Conservation (phyloP, 92 coral and sea anemone genomes). For the Epizoanthus rinbou region DNA sequence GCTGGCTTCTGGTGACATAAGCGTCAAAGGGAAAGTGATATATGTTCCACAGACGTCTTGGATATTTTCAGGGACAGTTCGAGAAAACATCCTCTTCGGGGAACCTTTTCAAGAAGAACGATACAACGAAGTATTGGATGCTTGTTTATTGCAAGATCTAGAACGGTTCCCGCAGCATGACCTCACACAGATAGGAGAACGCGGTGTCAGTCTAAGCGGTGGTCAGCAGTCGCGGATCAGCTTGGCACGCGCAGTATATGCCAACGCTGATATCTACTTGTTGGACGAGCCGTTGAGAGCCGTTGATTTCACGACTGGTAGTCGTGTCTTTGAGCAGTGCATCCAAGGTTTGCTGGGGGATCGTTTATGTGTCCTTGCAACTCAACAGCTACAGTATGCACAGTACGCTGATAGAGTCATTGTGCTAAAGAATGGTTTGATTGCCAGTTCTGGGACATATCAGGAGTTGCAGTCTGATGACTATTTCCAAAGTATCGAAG, state of each 20-base stretch:
- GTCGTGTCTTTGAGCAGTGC: slow-evolving; percentile 15
- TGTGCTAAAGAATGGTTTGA: slow-evolving; percentile 12
- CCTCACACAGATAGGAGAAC: slow-evolving; percentile 23
- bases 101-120: slow-evolving; percentile 17
- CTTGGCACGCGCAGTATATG: slow-evolving; percentile 31
- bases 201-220: slow-evolving; percentile 32
- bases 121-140: slow-evolving; percentile 6
- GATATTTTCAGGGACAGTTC: slow-evolving; percentile 42
- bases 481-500: background rate
- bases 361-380: slow-evolving; percentile 17
- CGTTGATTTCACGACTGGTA: background rate
- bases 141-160: slow-evolving; percentile 19
- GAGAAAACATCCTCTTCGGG: slow-evolving; percentile 34
- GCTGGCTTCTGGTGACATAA: background rate
- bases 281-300: slow-evolving; percentile 33
- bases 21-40: background rate
- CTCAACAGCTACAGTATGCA: slow-evolving; percentile 18
- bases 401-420: background rate
- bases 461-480: background rate
- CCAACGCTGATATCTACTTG: slow-evolving; percentile 30
- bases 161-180: background rate
- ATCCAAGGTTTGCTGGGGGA: slow-evolving; percentile 9
- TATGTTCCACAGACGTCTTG: slow-evolving; percentile 32
- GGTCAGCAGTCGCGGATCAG: slow-evolving; percentile 13
- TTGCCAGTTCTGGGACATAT: background rate